Percentiles rank a stretch among this genome's conserved stretches.
Conservation (phyloP, 2,113 vertebrate genomes). For the Cairina moschata region DNA sequence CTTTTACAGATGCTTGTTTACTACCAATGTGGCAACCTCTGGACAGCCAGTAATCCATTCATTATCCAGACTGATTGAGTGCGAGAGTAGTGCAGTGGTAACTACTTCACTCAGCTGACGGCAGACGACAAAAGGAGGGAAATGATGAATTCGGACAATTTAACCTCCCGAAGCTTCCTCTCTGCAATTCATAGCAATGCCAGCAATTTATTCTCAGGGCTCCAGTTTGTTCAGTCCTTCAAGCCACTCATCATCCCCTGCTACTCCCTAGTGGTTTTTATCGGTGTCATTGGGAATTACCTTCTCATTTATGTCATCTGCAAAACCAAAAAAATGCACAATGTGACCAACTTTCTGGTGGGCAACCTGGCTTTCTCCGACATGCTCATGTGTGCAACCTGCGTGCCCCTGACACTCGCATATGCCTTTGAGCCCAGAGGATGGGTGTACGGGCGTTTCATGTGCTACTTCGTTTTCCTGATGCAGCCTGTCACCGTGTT, state of each 20-base stretch:
- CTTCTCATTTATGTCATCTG: slow-evolving; percentile 85
- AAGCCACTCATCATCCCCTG: slow-evolving; percentile 85
- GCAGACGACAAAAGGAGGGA: slow-evolving; percentile 22
- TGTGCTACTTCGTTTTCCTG: slow-evolving; percentile 83
- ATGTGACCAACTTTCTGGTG: slow-evolving; percentile 87
- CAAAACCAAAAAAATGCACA: slow-evolving; percentile 84
- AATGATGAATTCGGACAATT: slow-evolving; percentile 66
- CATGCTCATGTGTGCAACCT: slow-evolving; percentile 86
- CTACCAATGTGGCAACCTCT: slow-evolving; percentile 25
- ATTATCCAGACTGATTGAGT: slow-evolving; percentile 24
- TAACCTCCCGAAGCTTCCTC: slow-evolving; percentile 77
- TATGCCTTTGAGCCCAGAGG: slow-evolving; percentile 82
- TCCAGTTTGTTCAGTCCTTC: slow-evolving; percentile 83
- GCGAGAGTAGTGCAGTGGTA: background rate
- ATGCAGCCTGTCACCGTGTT: slow-evolving; percentile 81
- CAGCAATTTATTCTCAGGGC: slow-evolving; percentile 79
- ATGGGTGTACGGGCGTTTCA: slow-evolving; percentile 79
- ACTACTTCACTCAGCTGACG: slow-evolving; percentile 8
- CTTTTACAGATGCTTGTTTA: slow-evolving; percentile 46
- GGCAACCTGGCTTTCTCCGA: slow-evolving; percentile 87
- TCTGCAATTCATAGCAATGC: slow-evolving; percentile 72
- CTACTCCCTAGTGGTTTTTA: slow-evolving; percentile 79
- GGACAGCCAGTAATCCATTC: slow-evolving; percentile 18
- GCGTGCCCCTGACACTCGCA: slow-evolving; percentile 81
- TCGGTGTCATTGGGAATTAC: slow-evolving; percentile 85